Percentiles rank a stretch among this genome's conserved stretches.
Conservation (phyloP, 1,140 invertebrate genomes). For the Tetragonula clypearis region DNA sequence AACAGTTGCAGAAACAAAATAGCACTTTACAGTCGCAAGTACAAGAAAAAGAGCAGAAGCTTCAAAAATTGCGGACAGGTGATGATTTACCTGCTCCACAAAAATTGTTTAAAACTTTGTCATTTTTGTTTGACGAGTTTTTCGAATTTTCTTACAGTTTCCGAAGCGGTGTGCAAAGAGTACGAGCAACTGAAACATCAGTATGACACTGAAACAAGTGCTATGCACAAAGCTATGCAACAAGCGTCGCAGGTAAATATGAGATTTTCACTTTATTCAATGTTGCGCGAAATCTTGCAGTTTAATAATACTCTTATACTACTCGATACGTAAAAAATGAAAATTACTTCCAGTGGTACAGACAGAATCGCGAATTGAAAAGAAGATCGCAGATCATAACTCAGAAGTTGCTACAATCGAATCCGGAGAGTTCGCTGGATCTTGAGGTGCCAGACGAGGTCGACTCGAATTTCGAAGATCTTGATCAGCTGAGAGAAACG, state of each 20-base stretch:
- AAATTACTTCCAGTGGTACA: slow-evolving; percentile 86
- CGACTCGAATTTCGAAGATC: slow-evolving; percentile 84
- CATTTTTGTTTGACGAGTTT: not conserved
- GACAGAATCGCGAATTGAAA: slow-evolving; percentile 87
- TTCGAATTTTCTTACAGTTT: slow-evolving; percentile 79
- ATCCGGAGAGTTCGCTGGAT: slow-evolving; percentile 73
- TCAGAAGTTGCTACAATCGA: slow-evolving; percentile 81
- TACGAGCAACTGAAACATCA: slow-evolving; percentile 88
- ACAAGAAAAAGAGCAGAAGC: slow-evolving; percentile 84
- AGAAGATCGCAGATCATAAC: slow-evolving; percentile 84
- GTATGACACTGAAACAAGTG: slow-evolving; percentile 87
- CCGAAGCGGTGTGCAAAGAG: slow-evolving; percentile 87
- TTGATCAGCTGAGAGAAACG: slow-evolving; percentile 86
- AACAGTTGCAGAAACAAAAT: slow-evolving; percentile 83
- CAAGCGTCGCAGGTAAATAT: slow-evolving; percentile 79
- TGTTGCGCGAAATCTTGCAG: too few relatives aligned
- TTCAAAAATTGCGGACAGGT: slow-evolving; percentile 84
- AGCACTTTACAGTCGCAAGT: slow-evolving; percentile 83
- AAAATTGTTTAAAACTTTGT: not conserved
- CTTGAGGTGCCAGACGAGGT: slow-evolving; percentile 77
- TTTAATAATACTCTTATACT: too few relatives aligned
- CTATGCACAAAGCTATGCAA: slow-evolving; percentile 85
- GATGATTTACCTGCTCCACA: not conserved
- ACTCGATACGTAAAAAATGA: too few relatives aligned
- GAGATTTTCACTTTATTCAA: not conserved